These are phyloP conservation scores for Pemphredon lugubris DNA, from an alignment of 2,888 invertebrate genomes.

Conservation along the genomic window DNA sequence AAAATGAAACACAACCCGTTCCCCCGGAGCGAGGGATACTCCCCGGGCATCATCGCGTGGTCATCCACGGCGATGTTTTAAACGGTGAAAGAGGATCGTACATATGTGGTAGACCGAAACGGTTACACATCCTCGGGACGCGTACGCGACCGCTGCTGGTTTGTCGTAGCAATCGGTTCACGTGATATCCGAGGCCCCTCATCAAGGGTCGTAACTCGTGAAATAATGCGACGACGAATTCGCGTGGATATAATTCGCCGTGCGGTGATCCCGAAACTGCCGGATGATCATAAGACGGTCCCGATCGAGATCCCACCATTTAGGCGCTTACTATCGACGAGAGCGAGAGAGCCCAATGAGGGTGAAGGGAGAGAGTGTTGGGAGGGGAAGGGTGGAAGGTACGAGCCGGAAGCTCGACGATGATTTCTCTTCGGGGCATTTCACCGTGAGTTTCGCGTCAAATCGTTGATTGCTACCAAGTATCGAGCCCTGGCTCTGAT, in stretches of 20 bases:
- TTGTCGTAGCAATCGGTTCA: constrained; percentile 62
- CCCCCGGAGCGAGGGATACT: constrained; percentile 16
- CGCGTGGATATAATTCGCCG: constrained; percentile 70
- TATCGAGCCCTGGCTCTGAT: constrained; percentile 25
- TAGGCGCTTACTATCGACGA: constrained; percentile 64
- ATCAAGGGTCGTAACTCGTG: constrained; percentile 77
- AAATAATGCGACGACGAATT: constrained; percentile 74
- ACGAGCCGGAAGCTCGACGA: constrained; percentile 61
- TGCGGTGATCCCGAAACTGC: constrained; percentile 70
- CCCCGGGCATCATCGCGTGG: too few species aligned
- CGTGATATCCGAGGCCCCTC: constrained; percentile 73
- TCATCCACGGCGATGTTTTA: constrained; percentile 32
- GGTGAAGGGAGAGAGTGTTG: constrained; percentile 12
- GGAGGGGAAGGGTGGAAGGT: constrained; percentile 25
- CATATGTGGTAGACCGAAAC: constrained; percentile 31
- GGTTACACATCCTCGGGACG: constrained; percentile 58
- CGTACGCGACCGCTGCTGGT: constrained; percentile 62
- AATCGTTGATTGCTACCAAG: constrained; percentile 54
- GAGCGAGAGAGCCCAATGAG: constrained; percentile 23
- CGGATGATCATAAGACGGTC: constrained; percentile 74
- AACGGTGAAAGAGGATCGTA: constrained; percentile 37
- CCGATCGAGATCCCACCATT: constrained; percentile 68
- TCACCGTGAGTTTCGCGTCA: constrained; percentile 44
- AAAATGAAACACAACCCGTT: constrained; percentile 15
- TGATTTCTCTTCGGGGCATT: constrained; percentile 53